Evolutionary conservation across 2,888 invertebrate genomes (phyloP).

Genomic region (Pomacea canaliculata): DNA sequence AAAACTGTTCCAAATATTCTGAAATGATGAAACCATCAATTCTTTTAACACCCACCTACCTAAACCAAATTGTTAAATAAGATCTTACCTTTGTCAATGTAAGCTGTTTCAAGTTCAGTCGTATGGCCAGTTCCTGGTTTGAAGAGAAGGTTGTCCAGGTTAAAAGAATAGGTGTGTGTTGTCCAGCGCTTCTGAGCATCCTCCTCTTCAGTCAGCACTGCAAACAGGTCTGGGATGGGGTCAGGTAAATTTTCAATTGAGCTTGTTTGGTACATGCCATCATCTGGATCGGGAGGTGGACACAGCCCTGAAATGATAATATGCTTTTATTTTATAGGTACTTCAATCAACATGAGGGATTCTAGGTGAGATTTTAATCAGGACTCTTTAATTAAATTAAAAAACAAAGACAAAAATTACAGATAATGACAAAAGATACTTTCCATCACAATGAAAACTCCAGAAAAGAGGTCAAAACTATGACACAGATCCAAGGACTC

Average conservation of each 20-base stretch:
- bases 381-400: neutral
- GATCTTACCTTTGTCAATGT: slow-evolving; percentile 2
- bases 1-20: too few species aligned
- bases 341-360: neutral
- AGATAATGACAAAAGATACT: neutral
- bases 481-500: too few species aligned
- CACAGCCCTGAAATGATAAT: slow-evolving; percentile 81
- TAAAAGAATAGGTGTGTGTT: slow-evolving; percentile 80
- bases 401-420: neutral
- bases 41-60: too few species aligned
- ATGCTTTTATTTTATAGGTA: neutral
- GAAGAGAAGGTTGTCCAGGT: slow-evolving; percentile 76
- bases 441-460: neutral
- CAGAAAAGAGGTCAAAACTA: too few species aligned
- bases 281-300: slow-evolving; percentile 85
- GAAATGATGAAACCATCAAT: too few species aligned
- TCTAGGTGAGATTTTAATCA: too few species aligned
- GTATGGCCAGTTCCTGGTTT: slow-evolving; percentile 28
- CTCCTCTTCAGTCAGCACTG: slow-evolving; percentile 83
- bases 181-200: slow-evolving; percentile 84
- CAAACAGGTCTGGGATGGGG: slow-evolving; percentile 86
- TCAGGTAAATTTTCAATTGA: slow-evolving; percentile 88
- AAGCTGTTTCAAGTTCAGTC: slow-evolving; percentile 11
- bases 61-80: too few species aligned
- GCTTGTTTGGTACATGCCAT: slow-evolving; percentile 82